Conservation (phyloP, 2,113 vertebrate species). For the Variabilichromis moorii region DNA sequence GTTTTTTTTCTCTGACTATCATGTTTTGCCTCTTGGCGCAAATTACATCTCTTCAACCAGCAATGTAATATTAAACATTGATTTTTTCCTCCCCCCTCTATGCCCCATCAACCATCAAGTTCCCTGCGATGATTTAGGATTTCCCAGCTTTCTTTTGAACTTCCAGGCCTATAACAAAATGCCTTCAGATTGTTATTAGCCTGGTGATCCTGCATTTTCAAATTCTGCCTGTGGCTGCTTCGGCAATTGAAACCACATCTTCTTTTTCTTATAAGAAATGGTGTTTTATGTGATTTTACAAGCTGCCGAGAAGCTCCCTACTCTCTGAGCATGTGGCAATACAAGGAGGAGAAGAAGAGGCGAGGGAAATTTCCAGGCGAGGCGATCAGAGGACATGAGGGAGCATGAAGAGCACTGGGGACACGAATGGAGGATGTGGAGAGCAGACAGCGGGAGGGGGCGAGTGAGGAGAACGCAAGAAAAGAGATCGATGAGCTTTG, state of each 20-base stretch:
- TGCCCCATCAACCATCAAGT: constrained; percentile 10
- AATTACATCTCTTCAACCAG: constrained; percentile 17
- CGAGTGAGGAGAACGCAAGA: neutral
- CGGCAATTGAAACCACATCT: neutral
- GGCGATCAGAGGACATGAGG: neutral
- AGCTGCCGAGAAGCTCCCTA: neutral
- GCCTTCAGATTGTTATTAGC: constrained; percentile 9
- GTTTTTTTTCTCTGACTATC: neutral
- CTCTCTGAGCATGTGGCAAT: neutral
- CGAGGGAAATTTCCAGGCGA: neutral
- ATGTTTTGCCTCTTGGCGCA: constrained; percentile 22
- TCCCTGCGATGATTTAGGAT: neutral
- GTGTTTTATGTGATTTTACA: constrained; percentile 9
- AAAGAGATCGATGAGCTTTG: constrained; percentile 9
- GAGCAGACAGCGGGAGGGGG: neutral
- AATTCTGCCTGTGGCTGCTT: constrained; percentile 14
- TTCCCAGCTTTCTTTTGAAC: neutral
- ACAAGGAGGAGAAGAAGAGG: neutral
- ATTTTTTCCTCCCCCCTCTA: neutral
- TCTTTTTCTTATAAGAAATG: neutral
- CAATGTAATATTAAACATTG: constrained; percentile 38
- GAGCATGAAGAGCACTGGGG: neutral
- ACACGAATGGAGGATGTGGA: neutral
- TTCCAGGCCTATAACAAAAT: neutral
- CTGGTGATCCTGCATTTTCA: neutral